Conservation (phyloP, 2,797 vertebrate genomes). For the Phataginus tetradactyla region DNA sequence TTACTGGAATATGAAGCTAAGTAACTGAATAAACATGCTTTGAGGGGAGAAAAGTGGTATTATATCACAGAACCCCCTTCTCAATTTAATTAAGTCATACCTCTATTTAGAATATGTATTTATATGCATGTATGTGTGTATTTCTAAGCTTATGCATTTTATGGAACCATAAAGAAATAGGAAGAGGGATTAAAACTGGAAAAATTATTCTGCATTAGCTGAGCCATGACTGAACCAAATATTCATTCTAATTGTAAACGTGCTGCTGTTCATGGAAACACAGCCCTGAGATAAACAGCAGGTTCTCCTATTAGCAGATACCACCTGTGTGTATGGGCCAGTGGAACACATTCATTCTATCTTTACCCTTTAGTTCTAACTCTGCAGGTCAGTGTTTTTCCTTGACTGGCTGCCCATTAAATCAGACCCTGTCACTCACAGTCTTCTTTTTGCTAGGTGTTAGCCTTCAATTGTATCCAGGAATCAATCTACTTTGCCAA, state of each 20-base stretch:
- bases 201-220: neutral
- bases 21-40: neutral
- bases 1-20: neutral
- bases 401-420: neutral
- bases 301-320: neutral
- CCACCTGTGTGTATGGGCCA: neutral
- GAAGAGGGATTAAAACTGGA: neutral
- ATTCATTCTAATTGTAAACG: neutral
- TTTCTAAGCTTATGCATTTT: constrained; percentile 16
- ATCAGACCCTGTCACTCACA: neutral
- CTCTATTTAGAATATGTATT: no score
- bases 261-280: neutral
- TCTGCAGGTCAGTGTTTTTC: neutral
- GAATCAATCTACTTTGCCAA: constrained; percentile 28
- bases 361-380: neutral
- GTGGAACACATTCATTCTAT: neutral
- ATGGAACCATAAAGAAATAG: neutral
- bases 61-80: neutral
- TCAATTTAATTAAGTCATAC: neutral
- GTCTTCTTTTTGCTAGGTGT: neutral
- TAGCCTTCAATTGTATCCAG: neutral
- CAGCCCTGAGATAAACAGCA: neutral
- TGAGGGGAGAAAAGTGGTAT: neutral
- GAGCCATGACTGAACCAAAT: neutral
- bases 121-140: neutral